phyloP scores from a whole-genome alignment of 2,797 vertebrate species.

The Crocodylus rhombifer region DNA sequence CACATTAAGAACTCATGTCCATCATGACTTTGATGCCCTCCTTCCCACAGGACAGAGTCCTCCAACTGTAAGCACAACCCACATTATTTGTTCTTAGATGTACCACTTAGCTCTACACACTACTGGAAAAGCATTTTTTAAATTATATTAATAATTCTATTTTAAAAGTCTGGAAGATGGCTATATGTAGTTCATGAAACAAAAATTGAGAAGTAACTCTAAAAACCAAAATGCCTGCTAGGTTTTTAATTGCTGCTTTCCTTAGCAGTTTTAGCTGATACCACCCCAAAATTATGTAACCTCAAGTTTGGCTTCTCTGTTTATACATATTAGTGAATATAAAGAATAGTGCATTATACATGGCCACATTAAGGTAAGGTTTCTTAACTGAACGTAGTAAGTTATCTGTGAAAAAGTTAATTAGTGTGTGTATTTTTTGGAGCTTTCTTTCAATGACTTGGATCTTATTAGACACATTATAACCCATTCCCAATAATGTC shows the following conservation, averaged over 20 bases:
- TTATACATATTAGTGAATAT: not conserved
- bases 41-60: not conserved
- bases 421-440: not conserved
- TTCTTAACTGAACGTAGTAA: slow-evolving; percentile 23
- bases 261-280: not conserved
- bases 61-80: too few species aligned
- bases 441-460: not conserved
- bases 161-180: not conserved
- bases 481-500: not conserved
- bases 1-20: not conserved
- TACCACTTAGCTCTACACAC: not conserved
- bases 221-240: not conserved
- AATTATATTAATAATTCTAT: not conserved
- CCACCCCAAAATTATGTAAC: not conserved
- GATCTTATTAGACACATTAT: accelerated
- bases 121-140: not conserved
- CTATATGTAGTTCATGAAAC: too few species aligned
- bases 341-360: not conserved
- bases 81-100: too few species aligned
- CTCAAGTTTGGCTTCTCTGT: not conserved
- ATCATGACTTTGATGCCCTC: not conserved
- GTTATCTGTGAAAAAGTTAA: slow-evolving; percentile 29
- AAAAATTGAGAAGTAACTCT: not conserved
- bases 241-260: not conserved
- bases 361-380: not conserved